A percentile compares a stretch with the other conserved stretches of the same genome.
Evolutionary conservation across 2,113 vertebrate genomes (phyloP).

Genomic region (Prunella fulvescens): DNA sequence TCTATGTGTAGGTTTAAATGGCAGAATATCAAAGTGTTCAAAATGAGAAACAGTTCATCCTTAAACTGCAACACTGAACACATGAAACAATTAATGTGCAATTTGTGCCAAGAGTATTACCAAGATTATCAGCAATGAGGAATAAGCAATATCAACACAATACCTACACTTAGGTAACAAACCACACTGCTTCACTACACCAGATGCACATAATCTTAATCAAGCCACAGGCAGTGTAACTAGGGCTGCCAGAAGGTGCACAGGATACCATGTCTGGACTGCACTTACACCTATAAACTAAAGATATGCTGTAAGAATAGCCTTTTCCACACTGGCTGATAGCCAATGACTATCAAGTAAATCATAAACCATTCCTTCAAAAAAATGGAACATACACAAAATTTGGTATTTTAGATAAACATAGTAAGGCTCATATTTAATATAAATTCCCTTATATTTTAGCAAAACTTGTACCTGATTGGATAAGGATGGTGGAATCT

Average conservation of each 20-base stretch:
- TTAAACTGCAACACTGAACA: neutral
- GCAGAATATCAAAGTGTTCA: neutral
- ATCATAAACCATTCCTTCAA: neutral
- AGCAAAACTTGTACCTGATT: too few relatives aligned
- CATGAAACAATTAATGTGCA: neutral
- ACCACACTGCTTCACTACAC: neutral
- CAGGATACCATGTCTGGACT: neutral
- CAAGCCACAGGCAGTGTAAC: neutral
- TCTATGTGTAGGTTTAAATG: neutral
- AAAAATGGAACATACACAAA: too few relatives aligned
- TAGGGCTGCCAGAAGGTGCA: neutral
- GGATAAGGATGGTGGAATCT: too few relatives aligned
- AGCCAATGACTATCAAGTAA: neutral
- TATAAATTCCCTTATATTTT: too few relatives aligned
- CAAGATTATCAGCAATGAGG: neutral
- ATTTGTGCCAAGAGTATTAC: neutral
- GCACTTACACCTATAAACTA: neutral
- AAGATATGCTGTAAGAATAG: neutral
- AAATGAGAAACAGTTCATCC: neutral
- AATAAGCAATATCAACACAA: neutral
- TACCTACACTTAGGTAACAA: neutral
- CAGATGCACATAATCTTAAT: neutral
- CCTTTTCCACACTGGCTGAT: neutral
- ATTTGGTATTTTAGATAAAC: too few relatives aligned
- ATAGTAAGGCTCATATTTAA: too few relatives aligned